A percentile compares a stretch with the other conserved stretches of the same genome.
Conservation (phyloP, 2,797 vertebrate species). For the Poecilia wingei region DNA sequence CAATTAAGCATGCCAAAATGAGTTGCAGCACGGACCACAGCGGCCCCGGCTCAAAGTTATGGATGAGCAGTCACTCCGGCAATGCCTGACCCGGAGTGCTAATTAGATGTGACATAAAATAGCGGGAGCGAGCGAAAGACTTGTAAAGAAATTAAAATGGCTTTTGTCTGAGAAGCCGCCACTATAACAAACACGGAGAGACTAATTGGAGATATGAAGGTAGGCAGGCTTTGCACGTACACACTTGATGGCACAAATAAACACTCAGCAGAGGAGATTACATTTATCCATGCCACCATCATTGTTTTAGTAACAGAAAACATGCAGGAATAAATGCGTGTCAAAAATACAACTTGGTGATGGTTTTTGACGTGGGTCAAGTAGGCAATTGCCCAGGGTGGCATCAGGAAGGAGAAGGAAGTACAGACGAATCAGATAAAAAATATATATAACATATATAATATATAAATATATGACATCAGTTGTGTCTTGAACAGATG, state of each 20-base stretch:
- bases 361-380: background rate
- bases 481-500: background rate
- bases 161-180: constrained; percentile 56
- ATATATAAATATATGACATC: no score
- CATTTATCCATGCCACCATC: constrained; percentile 21
- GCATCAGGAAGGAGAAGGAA: background rate
- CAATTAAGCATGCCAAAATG: constrained; percentile 82
- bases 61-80: constrained; percentile 80
- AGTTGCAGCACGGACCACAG: constrained; percentile 75
- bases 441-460: background rate
- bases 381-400: background rate
- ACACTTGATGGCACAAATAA: constrained; percentile 30
- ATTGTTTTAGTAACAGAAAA: constrained; percentile 12
- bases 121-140: constrained; percentile 71
- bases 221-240: constrained; percentile 38
- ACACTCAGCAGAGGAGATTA: constrained; percentile 17
- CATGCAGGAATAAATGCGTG: constrained; percentile 9
- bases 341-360: background rate
- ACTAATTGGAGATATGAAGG: constrained; percentile 56
- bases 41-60: constrained; percentile 74
- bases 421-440: background rate
- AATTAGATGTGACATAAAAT: constrained; percentile 82
- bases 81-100: constrained; percentile 76
- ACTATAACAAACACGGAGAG: constrained; percentile 54
- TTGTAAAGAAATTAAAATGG: constrained; percentile 72